Evolutionary conservation across 2,888 invertebrate species (phyloP).

Genomic region (Pyrocoelia pectoralis): DNA sequence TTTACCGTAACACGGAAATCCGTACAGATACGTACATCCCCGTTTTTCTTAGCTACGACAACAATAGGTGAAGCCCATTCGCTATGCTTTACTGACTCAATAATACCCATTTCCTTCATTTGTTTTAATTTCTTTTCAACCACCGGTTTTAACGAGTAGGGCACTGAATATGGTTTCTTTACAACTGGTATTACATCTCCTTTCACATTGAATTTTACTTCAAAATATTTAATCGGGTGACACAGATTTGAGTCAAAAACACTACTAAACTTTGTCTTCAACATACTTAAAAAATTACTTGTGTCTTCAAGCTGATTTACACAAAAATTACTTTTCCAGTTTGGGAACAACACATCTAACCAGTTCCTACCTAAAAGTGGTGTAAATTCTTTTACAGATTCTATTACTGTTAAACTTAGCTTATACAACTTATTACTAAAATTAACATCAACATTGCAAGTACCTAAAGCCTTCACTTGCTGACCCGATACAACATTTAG

Average conservation of each 20-base stretch:
- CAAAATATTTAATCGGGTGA: conserved; percentile 15
- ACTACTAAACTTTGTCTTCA: neutral
- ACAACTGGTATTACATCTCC: conserved; percentile 34
- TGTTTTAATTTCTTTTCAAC: conserved; percentile 23
- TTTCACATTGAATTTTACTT: conserved; percentile 27
- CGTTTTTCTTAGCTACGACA: neutral
- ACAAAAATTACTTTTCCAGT: conserved; percentile 19
- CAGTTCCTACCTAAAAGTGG: conserved; percentile 34
- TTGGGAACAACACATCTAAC: conserved; percentile 27
- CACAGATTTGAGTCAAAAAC: neutral
- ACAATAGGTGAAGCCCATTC: conserved; percentile 46
- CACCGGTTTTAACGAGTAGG: conserved; percentile 36
- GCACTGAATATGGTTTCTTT: conserved; percentile 41
- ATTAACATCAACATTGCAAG: conserved; percentile 17
- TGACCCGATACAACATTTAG: conserved; percentile 27
- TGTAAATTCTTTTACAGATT: conserved; percentile 15
- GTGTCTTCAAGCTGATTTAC: neutral
- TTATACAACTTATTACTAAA: neutral
- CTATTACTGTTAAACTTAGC: neutral
- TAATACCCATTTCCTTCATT: conserved; percentile 32
- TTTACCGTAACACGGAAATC: too few species aligned
- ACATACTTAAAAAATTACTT: too few species aligned
- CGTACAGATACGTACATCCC: conserved; percentile 3
- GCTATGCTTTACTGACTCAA: conserved; percentile 38
- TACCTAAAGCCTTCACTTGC: conserved; percentile 20